Base-by-base conservation (phyloP, 2,113 vertebrate species). In the Poeciliopsis retropinna region DNA sequence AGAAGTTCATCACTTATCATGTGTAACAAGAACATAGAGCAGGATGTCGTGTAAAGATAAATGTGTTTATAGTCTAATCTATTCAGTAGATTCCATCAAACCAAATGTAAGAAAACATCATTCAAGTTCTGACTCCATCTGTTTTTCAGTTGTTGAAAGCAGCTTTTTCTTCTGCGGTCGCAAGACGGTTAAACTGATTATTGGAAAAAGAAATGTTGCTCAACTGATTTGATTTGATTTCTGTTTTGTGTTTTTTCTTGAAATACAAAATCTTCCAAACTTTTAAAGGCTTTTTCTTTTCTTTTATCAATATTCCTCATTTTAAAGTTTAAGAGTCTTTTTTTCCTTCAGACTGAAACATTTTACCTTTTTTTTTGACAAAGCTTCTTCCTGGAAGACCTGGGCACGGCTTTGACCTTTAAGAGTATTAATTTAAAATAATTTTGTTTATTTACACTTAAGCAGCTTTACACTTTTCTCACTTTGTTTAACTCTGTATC, bases 31-130 rank as follows among this genome's bases (percentile, higher is more conserved):
- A 57, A 9, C 51, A 2, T 62, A 41, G 31, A 41, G 51, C 32
- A 25, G 39, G 13, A 19, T 0, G 3, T 11, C 4, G n/a, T 73
- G 63, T 34, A 72, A 62, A 64, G 1, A 15, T 54, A 28, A 64
- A 61, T 79, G 44, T 81, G 25, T 87, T 79, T 64, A 81, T 85
- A 81, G 87, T 84, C 71, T 84, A 63, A 78, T 85, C 81, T 63
- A 60, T 72, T 75, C 63, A 85, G 66, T 75, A 80, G 67, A 29
- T 80, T 25, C 17, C 68, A 76, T 30, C 31, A 47, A 47, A 17
- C 17, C 14, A 73, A 76, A 75, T 34, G 62, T 70, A 75, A 67
- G 54, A 72, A 81, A 82, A 66, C 71, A 64, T 84, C 71, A 19
- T 68, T 51, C 41, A 28, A 27, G 32, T 62, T 72, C 34, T 41